Evolutionary conservation across 2,888 invertebrate species (phyloP).

Genomic region (Machimus rusticus): DNA sequence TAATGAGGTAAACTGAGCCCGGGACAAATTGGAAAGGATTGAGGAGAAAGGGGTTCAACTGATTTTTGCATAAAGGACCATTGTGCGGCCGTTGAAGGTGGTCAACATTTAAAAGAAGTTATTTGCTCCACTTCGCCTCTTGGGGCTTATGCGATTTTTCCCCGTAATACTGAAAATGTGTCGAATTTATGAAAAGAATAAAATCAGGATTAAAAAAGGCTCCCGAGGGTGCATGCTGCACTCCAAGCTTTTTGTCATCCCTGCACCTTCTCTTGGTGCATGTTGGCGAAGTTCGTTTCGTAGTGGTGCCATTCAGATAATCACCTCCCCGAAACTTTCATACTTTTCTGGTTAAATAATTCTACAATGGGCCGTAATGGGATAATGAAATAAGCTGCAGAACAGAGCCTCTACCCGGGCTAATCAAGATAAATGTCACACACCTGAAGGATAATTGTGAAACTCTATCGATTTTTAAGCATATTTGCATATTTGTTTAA

Average conservation of each 20-base stretch:
- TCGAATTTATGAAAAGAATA: neutral
- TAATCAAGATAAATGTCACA: neutral
- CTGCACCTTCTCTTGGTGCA: neutral
- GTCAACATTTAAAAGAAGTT: neutral
- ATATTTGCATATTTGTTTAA: neutral
- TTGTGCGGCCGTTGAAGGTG: neutral
- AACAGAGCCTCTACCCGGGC: neutral
- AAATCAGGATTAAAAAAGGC: neutral
- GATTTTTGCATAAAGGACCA: neutral
- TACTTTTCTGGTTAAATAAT: neutral
- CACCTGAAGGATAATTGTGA: neutral
- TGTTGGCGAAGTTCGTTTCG: neutral
- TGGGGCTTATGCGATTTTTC: neutral
- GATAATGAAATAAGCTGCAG: neutral
- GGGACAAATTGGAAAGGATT: neutral
- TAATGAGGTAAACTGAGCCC: neutral
- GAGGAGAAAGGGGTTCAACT: neutral
- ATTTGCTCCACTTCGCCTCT: neutral
- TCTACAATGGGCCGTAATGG: neutral
- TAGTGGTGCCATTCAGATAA: neutral
- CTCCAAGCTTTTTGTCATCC: neutral
- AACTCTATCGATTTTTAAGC: neutral
- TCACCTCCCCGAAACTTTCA: neutral
- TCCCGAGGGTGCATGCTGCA: neutral
- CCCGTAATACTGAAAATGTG: neutral